Conservation (phyloP, 2,888 invertebrate genomes). For the Camponotus fellah region DNA sequence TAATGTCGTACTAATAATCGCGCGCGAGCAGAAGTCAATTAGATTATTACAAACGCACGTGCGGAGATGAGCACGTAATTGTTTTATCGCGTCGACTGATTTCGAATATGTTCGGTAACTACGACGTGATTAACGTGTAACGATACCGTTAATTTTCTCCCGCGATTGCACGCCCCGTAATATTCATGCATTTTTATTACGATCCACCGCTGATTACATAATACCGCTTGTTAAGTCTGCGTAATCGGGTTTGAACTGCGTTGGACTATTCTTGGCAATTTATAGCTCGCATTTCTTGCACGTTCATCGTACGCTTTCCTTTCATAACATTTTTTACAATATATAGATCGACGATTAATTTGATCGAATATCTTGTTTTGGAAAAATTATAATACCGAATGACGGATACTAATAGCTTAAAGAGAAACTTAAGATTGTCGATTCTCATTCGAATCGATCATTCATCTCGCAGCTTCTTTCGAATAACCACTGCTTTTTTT, state of each 20-base stretch:
- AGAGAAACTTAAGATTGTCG: neutral
- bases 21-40: constrained; percentile 42
- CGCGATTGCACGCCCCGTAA: constrained; percentile 63
- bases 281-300: neutral
- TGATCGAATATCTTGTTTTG: neutral
- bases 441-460: neutral
- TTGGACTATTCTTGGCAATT: constrained; percentile 38
- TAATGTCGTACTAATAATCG: constrained; percentile 16
- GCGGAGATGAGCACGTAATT: constrained; percentile 31
- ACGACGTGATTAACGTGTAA: constrained; percentile 65
- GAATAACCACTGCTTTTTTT: no score
- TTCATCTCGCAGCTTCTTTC: neutral
- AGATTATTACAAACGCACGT: constrained; percentile 50
- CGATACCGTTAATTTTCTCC: constrained; percentile 70
- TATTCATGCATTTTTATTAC: constrained; percentile 65
- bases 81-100: constrained; percentile 41
- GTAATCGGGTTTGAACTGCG: constrained; percentile 67
- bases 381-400: neutral
- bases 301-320: neutral
- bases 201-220: constrained; percentile 70
- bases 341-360: neutral
- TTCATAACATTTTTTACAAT: neutral
- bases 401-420: neutral
- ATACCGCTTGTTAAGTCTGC: constrained; percentile 71
- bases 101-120: constrained; percentile 40